A percentile compares a stretch with the other conserved stretches of the same genome.
Conservation (phyloP, 2,888 invertebrate genomes). For the Drosophila paramelanica region DNA sequence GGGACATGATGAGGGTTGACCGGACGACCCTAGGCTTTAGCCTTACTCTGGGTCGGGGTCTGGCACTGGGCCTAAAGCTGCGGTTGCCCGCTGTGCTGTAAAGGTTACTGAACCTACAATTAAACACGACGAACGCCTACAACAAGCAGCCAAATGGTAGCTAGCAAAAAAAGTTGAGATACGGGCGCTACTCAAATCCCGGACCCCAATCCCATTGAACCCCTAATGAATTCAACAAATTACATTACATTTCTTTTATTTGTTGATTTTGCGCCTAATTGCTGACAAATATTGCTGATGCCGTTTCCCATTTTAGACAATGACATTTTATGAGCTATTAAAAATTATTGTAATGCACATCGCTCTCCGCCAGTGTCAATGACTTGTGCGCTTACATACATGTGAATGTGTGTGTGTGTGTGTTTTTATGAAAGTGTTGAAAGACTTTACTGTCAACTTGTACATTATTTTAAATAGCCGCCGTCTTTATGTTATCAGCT, state of each 20-base stretch:
- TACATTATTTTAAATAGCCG: constrained; percentile 15
- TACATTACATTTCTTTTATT: constrained; percentile 38
- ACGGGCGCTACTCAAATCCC: constrained; percentile 42
- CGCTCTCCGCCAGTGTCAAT: constrained; percentile 65
- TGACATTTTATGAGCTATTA: constrained; percentile 74
- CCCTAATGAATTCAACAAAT: constrained; percentile 57
- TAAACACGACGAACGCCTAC: constrained; percentile 64
- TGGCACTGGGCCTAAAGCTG: constrained; percentile 27
- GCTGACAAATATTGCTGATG: constrained; percentile 58
- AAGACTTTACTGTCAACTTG: constrained; percentile 50
- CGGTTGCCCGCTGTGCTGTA: constrained; percentile 46
- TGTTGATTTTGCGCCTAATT: constrained; percentile 51
- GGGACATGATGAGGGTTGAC: constrained; percentile 71
- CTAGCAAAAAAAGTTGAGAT: constrained; percentile 34
- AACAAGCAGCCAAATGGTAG: constrained; percentile 25
- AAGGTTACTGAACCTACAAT: constrained; percentile 83
- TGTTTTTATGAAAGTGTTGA: constrained; percentile 71
- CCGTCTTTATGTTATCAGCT: constrained; percentile 61
- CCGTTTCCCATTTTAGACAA: constrained; percentile 55
- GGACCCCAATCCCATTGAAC: constrained; percentile 27
- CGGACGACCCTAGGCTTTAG: constrained; percentile 48
- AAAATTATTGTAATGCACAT: constrained; percentile 64
- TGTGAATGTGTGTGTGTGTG: constrained; percentile 9
- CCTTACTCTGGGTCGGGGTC: constrained; percentile 3
- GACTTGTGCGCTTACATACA: constrained; percentile 61